phyloP scores from a whole-genome alignment of 1,140 invertebrate genomes.

The Heliothis subflexa region DNA sequence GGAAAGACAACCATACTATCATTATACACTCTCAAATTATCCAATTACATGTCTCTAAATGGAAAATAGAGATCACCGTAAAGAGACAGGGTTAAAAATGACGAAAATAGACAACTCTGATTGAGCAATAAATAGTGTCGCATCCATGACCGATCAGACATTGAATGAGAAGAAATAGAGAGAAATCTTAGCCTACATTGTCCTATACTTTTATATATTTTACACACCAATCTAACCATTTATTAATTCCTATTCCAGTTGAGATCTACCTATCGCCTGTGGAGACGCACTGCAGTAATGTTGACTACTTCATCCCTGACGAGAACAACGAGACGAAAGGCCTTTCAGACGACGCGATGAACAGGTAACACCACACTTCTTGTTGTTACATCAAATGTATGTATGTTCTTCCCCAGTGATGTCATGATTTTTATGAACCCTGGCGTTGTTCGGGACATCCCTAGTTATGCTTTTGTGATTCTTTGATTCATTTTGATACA shows the following conservation, averaged over 20 bases:
- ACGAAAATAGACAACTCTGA: too few relatives aligned
- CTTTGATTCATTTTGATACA: too few relatives aligned
- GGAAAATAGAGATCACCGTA: too few relatives aligned
- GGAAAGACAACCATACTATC: too few relatives aligned
- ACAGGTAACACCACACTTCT: constrained; percentile 84
- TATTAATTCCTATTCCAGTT: constrained; percentile 88
- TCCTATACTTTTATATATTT: background rate
- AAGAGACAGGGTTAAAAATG: too few relatives aligned
- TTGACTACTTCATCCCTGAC: constrained; percentile 96
- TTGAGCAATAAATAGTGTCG: background rate
- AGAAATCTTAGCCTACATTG: too few relatives aligned
- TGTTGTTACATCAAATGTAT: background rate
- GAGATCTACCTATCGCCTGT: constrained; percentile 96
- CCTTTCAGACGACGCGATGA: constrained; percentile 94
- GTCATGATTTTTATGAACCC: too few relatives aligned
- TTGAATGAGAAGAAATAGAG: too few relatives aligned
- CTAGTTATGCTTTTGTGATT: too few relatives aligned
- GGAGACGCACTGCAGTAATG: constrained; percentile 97
- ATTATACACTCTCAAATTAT: too few relatives aligned
- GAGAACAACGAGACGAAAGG: constrained; percentile 93
- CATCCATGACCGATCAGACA: background rate
- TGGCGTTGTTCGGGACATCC: too few relatives aligned
- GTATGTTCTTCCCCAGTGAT: background rate
- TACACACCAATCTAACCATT: background rate
- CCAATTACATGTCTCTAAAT: too few relatives aligned